Percentiles rank a stretch among this genome's conserved stretches.
Evolutionary conservation across 2,113 vertebrate species (phyloP).

Genomic region (Vombatus ursinus): DNA sequence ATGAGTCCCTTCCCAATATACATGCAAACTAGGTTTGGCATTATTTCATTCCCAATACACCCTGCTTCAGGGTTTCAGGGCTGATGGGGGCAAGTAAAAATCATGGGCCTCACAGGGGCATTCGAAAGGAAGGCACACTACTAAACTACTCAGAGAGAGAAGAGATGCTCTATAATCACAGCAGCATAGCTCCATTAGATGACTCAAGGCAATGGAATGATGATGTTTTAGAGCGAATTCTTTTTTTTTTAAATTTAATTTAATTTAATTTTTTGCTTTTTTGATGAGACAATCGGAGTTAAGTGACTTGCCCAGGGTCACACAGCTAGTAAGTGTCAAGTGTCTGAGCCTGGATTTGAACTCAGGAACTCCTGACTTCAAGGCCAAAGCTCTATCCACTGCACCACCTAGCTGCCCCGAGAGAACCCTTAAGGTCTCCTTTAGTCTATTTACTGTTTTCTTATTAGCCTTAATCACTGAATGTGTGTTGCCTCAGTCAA

Average conservation of each 20-base stretch:
- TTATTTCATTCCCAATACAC: constrained; percentile 48
- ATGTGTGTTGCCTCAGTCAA: too few relatives aligned
- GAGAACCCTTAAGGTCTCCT: not conserved
- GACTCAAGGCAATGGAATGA: constrained; percentile 66
- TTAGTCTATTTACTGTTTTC: constrained; percentile 51
- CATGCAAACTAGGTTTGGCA: constrained; percentile 27
- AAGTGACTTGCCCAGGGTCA: too few relatives aligned
- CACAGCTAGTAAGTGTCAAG: too few relatives aligned
- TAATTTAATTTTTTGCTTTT: too few relatives aligned
- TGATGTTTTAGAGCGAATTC: constrained; percentile 48
- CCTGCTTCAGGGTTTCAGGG: constrained; percentile 29
- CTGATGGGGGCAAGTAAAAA: not conserved
- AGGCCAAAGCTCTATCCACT: too few relatives aligned
- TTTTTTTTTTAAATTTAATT: too few relatives aligned
- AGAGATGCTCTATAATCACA: constrained; percentile 59
- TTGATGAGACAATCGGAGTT: too few relatives aligned
- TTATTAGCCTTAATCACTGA: too few relatives aligned
- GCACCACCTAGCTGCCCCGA: too few relatives aligned
- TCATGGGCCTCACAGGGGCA: not conserved
- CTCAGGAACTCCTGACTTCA: too few relatives aligned
- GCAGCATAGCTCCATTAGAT: not conserved
- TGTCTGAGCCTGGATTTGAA: too few relatives aligned
- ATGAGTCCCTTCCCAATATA: constrained; percentile 37
- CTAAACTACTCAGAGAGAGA: constrained; percentile 45
- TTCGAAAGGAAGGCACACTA: constrained; percentile 38